Base-by-base conservation (phyloP, 2,113 vertebrate species). In the Chrysochloris asiatica region DNA sequence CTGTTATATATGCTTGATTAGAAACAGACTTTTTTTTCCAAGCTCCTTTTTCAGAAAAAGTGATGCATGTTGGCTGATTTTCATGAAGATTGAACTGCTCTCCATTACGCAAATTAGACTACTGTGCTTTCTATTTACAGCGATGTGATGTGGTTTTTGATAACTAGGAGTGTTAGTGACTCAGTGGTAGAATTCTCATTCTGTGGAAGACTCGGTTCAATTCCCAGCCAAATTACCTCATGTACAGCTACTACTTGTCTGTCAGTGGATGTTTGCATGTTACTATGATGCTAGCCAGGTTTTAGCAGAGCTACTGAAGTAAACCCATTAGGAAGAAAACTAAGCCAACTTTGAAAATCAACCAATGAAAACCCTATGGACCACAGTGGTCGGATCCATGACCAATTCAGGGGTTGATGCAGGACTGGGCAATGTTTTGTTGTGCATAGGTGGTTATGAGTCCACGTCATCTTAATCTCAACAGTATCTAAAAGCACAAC, bases 21-120 rank as follows among this genome's bases (percentile, higher is more conserved):
- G 8, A 72, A 95, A 54, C 59, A 90, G 72, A 92, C 95, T 94
- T 94, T 61, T 87, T 26, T 65, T 30, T 72, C 86, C 81, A 43
- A 71, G 47, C 52, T 38, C 6, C 45, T 73, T 93, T 94, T 56
- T 89, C n/a, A n/a, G 19, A 88, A 84, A 71, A 91, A 8, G 82
- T 86, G 56, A 73, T 83, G 67, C 76, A 26, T 85, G 63, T 48
- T 52, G 91, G 43, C 28, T 30, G 26, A 88, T 92, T 94, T 89
- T 89, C 83, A 71, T 85, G n/a, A 67, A 95, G 71, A 81, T 91
- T 38, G n/a, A 21, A 54, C 71, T 76, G 75, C 76, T 89, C 95
- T 95, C 3, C 59, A 13, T 2, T 0, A 92, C 43, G 48, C 36
- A 89, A 87, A 83, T 4, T 0, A 80, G 41, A 38, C 79, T 92